Evolutionary conservation across 2,888 invertebrate genomes (phyloP).

Genomic region (Drosophila trichaetosa): DNA sequence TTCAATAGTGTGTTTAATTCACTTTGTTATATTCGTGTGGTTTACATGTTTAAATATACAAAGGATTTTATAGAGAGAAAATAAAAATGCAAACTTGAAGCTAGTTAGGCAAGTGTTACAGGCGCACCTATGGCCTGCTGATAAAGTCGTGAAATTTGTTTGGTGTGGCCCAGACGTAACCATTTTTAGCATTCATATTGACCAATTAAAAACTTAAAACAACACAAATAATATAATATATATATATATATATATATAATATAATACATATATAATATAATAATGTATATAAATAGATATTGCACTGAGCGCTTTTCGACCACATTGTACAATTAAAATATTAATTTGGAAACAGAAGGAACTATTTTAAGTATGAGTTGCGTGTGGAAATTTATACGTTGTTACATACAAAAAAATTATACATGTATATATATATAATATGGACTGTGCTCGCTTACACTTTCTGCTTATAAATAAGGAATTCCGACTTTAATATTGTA

Average conservation of each 20-base stretch:
- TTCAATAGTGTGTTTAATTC: slow-evolving; percentile 2
- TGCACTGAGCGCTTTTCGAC: slow-evolving; percentile 45
- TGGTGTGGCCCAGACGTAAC: background rate
- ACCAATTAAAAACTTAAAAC: slow-evolving; percentile 19
- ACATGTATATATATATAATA: slow-evolving; percentile 7
- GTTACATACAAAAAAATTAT: slow-evolving; percentile 37
- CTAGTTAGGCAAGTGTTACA: background rate
- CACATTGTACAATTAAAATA: slow-evolving; percentile 37
- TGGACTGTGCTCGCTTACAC: slow-evolving; percentile 34
- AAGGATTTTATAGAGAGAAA: slow-evolving; percentile 10
- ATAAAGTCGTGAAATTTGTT: background rate
- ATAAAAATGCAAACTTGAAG: background rate
- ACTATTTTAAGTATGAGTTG: slow-evolving; percentile 43
- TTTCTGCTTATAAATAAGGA: slow-evolving; percentile 63
- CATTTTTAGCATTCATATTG: background rate
- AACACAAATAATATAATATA: slow-evolving; percentile 10
- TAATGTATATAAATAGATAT: slow-evolving; percentile 21
- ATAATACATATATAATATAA: slow-evolving; percentile 17
- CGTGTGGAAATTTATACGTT: slow-evolving; percentile 18
- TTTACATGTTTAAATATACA: slow-evolving; percentile 31
- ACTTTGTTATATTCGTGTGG: slow-evolving; percentile 11
- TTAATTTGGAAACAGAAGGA: slow-evolving; percentile 49
- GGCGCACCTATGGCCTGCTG: background rate
- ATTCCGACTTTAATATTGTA: slow-evolving; percentile 53
- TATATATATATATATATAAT: background rate